Conservation (phyloP, 30 jellyfish, hydroid and myxozoan genomes). For the Morbakka virulenta region DNA sequence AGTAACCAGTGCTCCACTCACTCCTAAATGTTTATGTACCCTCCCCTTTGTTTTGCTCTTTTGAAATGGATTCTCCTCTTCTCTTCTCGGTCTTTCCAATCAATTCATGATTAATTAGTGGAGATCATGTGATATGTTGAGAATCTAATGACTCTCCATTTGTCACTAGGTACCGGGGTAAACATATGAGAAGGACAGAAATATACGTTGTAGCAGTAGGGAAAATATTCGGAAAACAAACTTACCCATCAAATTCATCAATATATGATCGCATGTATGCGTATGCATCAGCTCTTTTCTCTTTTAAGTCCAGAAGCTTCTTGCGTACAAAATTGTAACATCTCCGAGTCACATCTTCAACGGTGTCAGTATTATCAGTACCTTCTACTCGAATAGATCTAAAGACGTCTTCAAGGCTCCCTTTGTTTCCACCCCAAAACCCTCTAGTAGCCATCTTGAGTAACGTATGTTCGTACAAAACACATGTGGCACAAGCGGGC, state of each 20-base stretch:
- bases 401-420: conserved; percentile 90
- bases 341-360: conserved; percentile 83
- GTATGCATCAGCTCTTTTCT: conserved; percentile 48
- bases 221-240: no score
- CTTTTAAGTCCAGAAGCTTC: conserved; percentile 56
- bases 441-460: conserved; percentile 98
- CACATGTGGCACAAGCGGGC: conserved; percentile 82
- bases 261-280: conserved; percentile 83
- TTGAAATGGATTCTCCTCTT: no score
- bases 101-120: no score
- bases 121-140: no score
- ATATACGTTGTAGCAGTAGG: no score
- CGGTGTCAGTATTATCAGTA: conserved; percentile 68
- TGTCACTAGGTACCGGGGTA: no score
- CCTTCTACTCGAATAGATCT: conserved; percentile 81
- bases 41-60: no score
- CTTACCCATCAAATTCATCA: conserved; percentile 92
- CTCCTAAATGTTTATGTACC: no score
- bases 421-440: conserved; percentile 96
- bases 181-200: no score
- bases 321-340: conserved; percentile 78
- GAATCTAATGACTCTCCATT: no score
- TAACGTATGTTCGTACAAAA: conserved; percentile 83
- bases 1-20: no score
- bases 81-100: no score